A percentile compares a stretch with the other conserved stretches of the same genome.
These are phyloP conservation scores for Heptranchias perlo DNA, from an alignment of 2,113 vertebrate genomes.

Conservation along the genomic window DNA sequence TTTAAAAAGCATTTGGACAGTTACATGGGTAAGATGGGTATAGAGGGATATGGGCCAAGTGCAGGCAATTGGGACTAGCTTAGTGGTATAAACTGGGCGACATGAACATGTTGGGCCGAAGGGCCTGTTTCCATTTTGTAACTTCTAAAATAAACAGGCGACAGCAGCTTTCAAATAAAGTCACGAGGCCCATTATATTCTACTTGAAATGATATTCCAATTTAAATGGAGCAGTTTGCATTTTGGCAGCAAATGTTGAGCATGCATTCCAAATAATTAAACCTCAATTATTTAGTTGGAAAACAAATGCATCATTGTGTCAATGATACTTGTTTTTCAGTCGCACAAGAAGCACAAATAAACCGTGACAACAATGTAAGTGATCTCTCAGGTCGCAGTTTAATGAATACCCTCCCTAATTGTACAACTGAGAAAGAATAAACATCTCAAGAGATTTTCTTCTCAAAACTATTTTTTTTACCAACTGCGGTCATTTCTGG, in stretches of 20 bases:
- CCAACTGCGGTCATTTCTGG: not conserved
- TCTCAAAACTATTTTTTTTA: not conserved
- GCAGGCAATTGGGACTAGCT: too few species aligned
- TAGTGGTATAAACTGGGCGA: too few species aligned
- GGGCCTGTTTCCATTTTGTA: too few species aligned
- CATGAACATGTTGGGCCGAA: too few species aligned
- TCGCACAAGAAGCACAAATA: not conserved
- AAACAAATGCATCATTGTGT: not conserved
- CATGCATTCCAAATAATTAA: not conserved
- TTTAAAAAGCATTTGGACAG: too few species aligned
- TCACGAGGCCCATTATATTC: not conserved
- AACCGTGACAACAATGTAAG: not conserved
- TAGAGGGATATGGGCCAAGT: too few species aligned
- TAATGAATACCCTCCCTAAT: not conserved
- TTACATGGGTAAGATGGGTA: too few species aligned
- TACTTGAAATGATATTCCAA: not conserved
- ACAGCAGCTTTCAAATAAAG: not conserved
- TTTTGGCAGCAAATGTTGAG: not conserved
- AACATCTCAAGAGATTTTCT: not conserved
- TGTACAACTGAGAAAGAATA: not conserved
- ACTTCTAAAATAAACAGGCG: not conserved
- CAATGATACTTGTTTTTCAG: not conserved
- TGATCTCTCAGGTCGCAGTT: not conserved
- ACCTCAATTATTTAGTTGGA: constrained; percentile 21
- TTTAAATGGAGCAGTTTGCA: not conserved